A percentile compares a stretch with the other conserved stretches of the same genome.
Conservation (phyloP, 2,797 vertebrate genomes). For the Catharus ustulatus region DNA sequence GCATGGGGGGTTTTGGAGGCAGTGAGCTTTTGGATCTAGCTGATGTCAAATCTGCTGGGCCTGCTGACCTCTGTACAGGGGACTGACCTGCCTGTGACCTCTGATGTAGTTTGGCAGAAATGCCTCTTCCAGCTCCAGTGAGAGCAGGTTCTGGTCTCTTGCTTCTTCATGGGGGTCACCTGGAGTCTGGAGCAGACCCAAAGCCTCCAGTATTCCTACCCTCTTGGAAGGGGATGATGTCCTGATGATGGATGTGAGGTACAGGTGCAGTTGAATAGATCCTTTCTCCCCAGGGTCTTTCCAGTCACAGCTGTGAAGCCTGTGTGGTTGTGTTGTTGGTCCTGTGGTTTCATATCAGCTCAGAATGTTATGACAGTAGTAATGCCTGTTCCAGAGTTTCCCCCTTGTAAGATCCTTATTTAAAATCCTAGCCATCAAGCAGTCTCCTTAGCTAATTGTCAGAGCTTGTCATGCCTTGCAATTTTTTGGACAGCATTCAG, state of each 20-base stretch:
- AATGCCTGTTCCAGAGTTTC: not conserved
- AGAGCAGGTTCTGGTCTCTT: not conserved
- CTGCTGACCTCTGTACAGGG: not conserved
- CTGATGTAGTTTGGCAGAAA: not conserved
- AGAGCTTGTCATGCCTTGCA: constrained; percentile 4
- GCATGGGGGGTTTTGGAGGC: accelerated
- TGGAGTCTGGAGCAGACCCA: not conserved
- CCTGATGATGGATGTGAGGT: not conserved
- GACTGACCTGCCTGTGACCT: not conserved
- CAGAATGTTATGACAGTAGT: not conserved
- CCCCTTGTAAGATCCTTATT: not conserved
- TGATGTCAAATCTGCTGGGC: not conserved
- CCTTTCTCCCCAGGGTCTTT: not conserved
- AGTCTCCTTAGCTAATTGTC: constrained; percentile 32
- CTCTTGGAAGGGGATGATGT: not conserved
- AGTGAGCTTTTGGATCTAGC: not conserved
- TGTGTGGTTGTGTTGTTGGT: not conserved
- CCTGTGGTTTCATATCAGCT: not conserved
- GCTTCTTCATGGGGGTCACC: not conserved
- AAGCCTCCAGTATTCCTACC: not conserved
- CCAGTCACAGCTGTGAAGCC: not conserved
- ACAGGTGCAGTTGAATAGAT: not conserved
- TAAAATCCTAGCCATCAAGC: constrained; percentile 15
- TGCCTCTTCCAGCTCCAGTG: not conserved
- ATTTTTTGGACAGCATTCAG: constrained; percentile 39